Base-by-base conservation (phyloP, 1,140 invertebrate genomes). In the Gryon sp. region DNA sequence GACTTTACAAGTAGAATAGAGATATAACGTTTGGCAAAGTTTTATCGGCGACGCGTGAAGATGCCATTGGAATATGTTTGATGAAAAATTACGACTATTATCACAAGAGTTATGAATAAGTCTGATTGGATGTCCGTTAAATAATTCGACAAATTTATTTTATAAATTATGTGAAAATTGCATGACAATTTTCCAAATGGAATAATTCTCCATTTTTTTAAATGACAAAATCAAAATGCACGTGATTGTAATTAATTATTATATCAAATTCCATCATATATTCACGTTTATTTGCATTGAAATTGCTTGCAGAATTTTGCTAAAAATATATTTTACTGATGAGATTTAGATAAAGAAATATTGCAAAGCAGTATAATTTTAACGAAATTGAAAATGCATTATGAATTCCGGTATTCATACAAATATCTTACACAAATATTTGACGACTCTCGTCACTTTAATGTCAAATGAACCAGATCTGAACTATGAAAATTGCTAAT, bases 351-450 rank as follows among this genome's bases (percentile, higher is more conserved):
- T 55, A 43, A 19, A 62, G 40, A 48, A 55, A 60, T 55, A 36
- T 55, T 34, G 63, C 48, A 48, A 55, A 63, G 59, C 63, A 48
- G 22, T 34, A 14, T 48, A 73, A 65, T 50, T 74, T 65, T 65
- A 72, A 55, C 50, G 41, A 72, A 72, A 63, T 72, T 62, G 48
- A 72, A 45, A 63, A 52, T 63, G 43, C 26, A 65, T 65, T 18
- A 15, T 6, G 20, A 59, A 59, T 66, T 68, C 32, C 40, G 30
- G 46, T 41, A 62, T 55, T n/a, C 32, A 4, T 8, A 28, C 53
- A 48, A 75, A 68, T 75, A 60, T 36, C 38, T 75, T 75, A 63
- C 20, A 57, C 72, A 76, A 66, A 76, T 75, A 68, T 75, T 75
- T 75, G 62, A 75, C 48, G 24, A 52, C 62, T 68, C 36, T 40